phyloP scores from a whole-genome alignment of 2,888 invertebrate species.

The Zootermopsis nevadensis region DNA sequence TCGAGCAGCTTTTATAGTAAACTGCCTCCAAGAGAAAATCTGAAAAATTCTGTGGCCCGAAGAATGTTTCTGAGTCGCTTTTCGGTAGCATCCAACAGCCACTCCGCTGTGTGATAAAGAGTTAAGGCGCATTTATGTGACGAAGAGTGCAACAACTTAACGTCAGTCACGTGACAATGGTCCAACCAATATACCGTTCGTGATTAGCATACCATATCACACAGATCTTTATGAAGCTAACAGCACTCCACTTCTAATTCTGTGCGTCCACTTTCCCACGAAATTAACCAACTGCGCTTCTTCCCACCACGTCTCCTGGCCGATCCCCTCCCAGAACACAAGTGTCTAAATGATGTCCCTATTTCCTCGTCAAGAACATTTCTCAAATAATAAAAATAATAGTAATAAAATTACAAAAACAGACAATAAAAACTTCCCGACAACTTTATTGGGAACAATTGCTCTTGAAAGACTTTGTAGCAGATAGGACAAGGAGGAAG shows the following conservation, averaged over 20 bases:
- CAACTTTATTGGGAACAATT: slow-evolving; percentile 52
- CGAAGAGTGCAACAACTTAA: background rate
- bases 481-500: slow-evolving; percentile 16
- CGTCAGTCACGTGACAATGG: background rate
- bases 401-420: slow-evolving; percentile 44
- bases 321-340: background rate
- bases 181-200: slow-evolving; percentile 20
- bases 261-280: slow-evolving; percentile 30
- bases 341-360: slow-evolving; percentile 34
- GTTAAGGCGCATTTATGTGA: background rate
- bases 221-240: slow-evolving; percentile 1
- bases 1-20: no score
- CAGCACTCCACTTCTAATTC: background rate
- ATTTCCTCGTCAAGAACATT: slow-evolving; percentile 34
- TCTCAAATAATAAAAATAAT: slow-evolving; percentile 46
- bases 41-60: background rate
- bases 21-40: no score
- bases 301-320: background rate
- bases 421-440: slow-evolving; percentile 27
- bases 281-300: slow-evolving; percentile 15
- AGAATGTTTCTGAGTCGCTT: background rate
- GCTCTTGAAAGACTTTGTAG: slow-evolving; percentile 49
- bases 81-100: background rate
- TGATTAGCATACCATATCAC: slow-evolving; percentile 31
- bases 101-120: background rate